These are phyloP conservation scores for Anoplolepis gracilipes DNA, from an alignment of 1,140 invertebrate species.

Conservation along the genomic window DNA sequence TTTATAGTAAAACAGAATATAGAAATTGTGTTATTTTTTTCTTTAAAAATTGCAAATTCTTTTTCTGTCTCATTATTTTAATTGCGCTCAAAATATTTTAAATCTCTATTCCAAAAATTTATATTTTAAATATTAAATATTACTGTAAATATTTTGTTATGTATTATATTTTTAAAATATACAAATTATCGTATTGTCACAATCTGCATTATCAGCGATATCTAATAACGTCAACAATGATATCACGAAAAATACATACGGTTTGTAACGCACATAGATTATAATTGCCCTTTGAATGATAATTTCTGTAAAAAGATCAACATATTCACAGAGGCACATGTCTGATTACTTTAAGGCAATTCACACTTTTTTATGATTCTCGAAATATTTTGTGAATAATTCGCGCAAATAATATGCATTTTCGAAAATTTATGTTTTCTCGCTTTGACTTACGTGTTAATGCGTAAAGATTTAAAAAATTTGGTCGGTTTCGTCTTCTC, in stretches of 20 bases:
- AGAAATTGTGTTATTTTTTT: not conserved
- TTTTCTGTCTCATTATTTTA: not conserved
- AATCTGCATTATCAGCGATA: not conserved
- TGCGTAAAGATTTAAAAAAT: conserved; percentile 81
- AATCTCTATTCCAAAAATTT: not conserved
- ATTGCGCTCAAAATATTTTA: not conserved
- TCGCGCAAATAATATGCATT: not conserved
- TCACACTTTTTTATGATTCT: not conserved
- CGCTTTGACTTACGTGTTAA: conserved; percentile 71
- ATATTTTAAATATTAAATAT: not conserved
- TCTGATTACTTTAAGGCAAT: not conserved
- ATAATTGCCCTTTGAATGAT: conserved; percentile 23
- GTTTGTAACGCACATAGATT: conserved; percentile 32
- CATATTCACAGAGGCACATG: not conserved
- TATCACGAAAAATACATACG: conserved; percentile 24
- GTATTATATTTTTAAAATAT: not conserved
- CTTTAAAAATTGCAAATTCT: not conserved
- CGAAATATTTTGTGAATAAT: not conserved
- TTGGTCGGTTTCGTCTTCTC: conserved; percentile 78
- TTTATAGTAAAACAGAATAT: conserved; percentile 1
- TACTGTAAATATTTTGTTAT: not conserved
- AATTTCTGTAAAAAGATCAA: conserved; percentile 46
- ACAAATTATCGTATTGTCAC: not conserved
- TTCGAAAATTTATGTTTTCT: not conserved
- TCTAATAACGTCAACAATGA: not conserved